Percentiles rank a stretch among this genome's conserved stretches.
These are phyloP conservation scores for Papilio glaucus DNA, from an alignment of 1,140 invertebrate species.

Conservation along the genomic window DNA sequence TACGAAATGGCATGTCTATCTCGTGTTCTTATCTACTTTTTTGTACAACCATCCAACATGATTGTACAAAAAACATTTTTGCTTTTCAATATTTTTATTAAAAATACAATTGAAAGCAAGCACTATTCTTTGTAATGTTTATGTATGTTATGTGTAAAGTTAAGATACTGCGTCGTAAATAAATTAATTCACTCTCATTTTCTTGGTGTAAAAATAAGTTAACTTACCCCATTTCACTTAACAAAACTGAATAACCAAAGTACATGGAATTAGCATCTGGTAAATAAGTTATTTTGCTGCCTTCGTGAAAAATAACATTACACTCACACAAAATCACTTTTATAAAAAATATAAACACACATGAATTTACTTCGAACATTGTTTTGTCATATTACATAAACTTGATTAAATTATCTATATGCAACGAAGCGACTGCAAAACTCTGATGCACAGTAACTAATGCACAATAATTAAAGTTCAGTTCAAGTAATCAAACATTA, in stretches of 20 bases:
- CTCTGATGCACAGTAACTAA: background rate
- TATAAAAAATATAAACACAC: conserved; percentile 6
- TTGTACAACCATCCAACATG: too few relatives aligned
- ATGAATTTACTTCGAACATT: conserved; percentile 8
- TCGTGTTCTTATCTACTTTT: too few relatives aligned
- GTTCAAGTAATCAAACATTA: background rate
- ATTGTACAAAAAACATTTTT: too few relatives aligned
- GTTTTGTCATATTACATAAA: background rate
- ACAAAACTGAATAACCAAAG: conserved; percentile 60
- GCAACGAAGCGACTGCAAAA: background rate
- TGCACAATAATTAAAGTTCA: background rate
- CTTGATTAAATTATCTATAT: background rate
- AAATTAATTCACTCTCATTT: too few relatives aligned
- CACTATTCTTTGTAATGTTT: too few relatives aligned
- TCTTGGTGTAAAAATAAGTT: conserved; percentile 10
- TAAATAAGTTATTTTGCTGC: conserved; percentile 51
- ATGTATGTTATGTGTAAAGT: too few relatives aligned
- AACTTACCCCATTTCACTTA: conserved; percentile 53
- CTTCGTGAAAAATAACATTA: conserved; percentile 55
- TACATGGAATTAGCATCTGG: conserved; percentile 50
- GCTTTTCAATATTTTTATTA: too few relatives aligned
- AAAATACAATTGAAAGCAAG: too few relatives aligned
- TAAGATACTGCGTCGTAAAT: too few relatives aligned
- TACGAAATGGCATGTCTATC: too few relatives aligned
- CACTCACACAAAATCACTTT: conserved; percentile 25